Evolutionary conservation across 2,797 vertebrate genomes (phyloP).

Genomic region (Tenualosa thibaudeaui): DNA sequence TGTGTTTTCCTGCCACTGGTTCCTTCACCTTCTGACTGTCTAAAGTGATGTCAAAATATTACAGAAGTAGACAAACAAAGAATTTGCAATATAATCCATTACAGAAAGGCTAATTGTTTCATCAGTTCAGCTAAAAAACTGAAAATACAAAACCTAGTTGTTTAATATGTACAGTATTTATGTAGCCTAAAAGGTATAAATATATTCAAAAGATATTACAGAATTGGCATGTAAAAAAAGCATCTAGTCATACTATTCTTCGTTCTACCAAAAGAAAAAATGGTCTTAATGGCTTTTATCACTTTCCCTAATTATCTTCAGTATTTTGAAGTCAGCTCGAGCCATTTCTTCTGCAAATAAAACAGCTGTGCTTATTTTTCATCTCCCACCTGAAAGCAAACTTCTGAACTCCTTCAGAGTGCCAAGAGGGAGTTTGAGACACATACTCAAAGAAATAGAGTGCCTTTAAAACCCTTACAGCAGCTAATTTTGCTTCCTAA

Average conservation of each 20-base stretch:
- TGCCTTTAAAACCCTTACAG: conserved; percentile 18
- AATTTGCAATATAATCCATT: neutral
- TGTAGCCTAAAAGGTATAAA: too few species aligned
- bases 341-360: neutral
- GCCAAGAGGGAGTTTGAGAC: neutral
- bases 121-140: neutral
- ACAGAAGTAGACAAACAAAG: neutral
- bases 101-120: neutral
- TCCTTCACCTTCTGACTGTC: neutral
- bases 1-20: neutral
- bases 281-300: neutral
- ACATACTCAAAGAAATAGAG: conserved; percentile 26
- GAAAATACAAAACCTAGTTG: neutral
- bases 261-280: neutral
- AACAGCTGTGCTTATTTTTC: conserved; percentile 3
- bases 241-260: neutral
- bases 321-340: neutral
- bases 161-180: neutral
- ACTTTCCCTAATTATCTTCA: neutral
- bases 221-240: neutral
- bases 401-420: conserved; percentile 3
- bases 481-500: conserved; percentile 14
- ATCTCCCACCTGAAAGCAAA: neutral
- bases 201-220: neutral
- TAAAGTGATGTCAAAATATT: neutral